A percentile compares a stretch with the other conserved stretches of the same genome.
Conservation (phyloP, 2,888 invertebrate genomes). For the Limnephilus marmoratus region DNA sequence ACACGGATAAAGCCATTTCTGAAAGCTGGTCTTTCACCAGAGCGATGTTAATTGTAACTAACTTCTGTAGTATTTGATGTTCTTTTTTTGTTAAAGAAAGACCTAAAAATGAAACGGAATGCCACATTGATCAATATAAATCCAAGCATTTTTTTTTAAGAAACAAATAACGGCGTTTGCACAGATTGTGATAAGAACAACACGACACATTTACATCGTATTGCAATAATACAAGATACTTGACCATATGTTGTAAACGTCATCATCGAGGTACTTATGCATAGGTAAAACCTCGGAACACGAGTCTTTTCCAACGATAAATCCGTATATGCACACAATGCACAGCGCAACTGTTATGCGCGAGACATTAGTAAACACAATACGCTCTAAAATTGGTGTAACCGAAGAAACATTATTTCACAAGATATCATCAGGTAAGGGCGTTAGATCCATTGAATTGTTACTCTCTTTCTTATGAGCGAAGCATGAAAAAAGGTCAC, state of each 20-base stretch:
- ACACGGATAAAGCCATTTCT: no score
- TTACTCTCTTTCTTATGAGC: neutral
- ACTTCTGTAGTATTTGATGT: no score
- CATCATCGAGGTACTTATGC: neutral
- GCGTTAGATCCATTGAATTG: neutral
- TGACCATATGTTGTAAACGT: conserved; percentile 3
- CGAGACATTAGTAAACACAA: neutral
- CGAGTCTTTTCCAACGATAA: neutral
- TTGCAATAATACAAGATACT: neutral
- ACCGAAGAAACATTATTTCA: neutral
- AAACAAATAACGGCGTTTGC: neutral
- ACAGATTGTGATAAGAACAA: neutral
- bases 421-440: neutral
- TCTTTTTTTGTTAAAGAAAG: no score
- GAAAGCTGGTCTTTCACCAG: no score
- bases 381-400: neutral
- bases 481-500: no score
- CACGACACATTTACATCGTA: neutral
- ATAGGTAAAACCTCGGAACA: neutral
- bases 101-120: neutral
- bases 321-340: neutral
- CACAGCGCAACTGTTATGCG: neutral
- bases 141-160: neutral
- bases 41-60: no score
- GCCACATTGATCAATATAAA: neutral